Base-by-base conservation (phyloP, 2,888 invertebrate genomes). In the Callinectes sapidus region DNA sequence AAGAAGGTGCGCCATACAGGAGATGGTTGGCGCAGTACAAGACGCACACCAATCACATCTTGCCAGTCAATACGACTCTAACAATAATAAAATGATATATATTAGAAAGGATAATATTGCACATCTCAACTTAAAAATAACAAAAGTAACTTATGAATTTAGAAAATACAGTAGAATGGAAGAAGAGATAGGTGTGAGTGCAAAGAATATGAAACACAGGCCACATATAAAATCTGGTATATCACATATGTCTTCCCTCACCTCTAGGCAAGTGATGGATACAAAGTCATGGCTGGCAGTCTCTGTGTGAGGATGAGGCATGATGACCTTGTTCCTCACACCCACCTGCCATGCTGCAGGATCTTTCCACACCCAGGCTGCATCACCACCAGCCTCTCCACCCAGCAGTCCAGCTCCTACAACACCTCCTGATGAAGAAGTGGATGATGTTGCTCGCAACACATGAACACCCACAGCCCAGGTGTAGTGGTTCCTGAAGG, bases 11-110 rank as follows among this genome's bases (percentile, higher is more conserved):
- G 95, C 96, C 96, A 96, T 16, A 95, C 95, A 14, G 95, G 95
- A 6, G 95, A 96, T 1, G 96, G 96, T 94, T 96, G 96, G 61
- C 95, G 95, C 66, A 96, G 95, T 6, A 96, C 95, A 23, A 96
- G 95, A 42, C 96, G 93, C 95, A 96, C 95, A 6, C 95, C 95
- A 32, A 95, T 91, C 39, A 96, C 95, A 90, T 95, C 95, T 16
- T 95, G 95, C 95, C 95, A 95, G 54, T 95, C 95, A 32, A 95
- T 95, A 16, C 95, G 93, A 93, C 95, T 95, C 95, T 95, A 16
- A 28, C 28, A 35, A 71, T 28, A 28, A 13, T 71, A 71, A 71
- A 71, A n/a, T 8, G 1, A 13, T n/a, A 28, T 5, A 71, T 71
- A 71, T 71, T n/a, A 28, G 71, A 71, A 28, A 28, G 61, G 23